These are phyloP conservation scores for Paragorgia papillata DNA, from an alignment of 92 coral and sea anemone species.

Conservation along the genomic window DNA sequence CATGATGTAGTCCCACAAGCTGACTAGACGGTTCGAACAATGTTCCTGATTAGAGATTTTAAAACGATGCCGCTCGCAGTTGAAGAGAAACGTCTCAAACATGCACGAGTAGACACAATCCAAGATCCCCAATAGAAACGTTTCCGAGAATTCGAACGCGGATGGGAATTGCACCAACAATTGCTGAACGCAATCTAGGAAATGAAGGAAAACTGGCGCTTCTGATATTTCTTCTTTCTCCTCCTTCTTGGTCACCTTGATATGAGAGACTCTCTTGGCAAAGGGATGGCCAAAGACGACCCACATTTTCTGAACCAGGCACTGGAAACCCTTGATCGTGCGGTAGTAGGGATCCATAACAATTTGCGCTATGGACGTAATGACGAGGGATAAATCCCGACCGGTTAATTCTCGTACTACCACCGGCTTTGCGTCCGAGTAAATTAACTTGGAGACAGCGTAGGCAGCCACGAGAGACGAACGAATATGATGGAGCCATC, in stretches of 20 bases:
- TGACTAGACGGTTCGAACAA: constrained; percentile 61
- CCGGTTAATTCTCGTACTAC: constrained; percentile 86
- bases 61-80: constrained; percentile 81
- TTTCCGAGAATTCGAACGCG: constrained; percentile 93
- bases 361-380: constrained; percentile 84
- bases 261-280: constrained; percentile 80
- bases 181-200: constrained; percentile 96
- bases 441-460: constrained; percentile 77
- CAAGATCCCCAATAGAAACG: constrained; percentile 79
- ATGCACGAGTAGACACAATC: constrained; percentile 92
- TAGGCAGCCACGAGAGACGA: constrained; percentile 77
- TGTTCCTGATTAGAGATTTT: constrained; percentile 63
- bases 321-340: constrained; percentile 92
- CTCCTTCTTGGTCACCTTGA: constrained; percentile 51
- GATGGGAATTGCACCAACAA: constrained; percentile 92
- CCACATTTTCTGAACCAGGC: constrained; percentile 97
- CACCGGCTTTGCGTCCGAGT: constrained; percentile 79
- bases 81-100: constrained; percentile 91
- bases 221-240: constrained; percentile 72
- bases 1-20: constrained; percentile 89
- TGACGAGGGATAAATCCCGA: constrained; percentile 83
- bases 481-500: constrained; percentile 76
- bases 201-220: constrained; percentile 92
- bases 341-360: constrained; percentile 87
- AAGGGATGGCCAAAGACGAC: constrained; percentile 97